These are phyloP conservation scores for Drosophila limbata DNA, from an alignment of 2,888 invertebrate species.

Conservation along the genomic window DNA sequence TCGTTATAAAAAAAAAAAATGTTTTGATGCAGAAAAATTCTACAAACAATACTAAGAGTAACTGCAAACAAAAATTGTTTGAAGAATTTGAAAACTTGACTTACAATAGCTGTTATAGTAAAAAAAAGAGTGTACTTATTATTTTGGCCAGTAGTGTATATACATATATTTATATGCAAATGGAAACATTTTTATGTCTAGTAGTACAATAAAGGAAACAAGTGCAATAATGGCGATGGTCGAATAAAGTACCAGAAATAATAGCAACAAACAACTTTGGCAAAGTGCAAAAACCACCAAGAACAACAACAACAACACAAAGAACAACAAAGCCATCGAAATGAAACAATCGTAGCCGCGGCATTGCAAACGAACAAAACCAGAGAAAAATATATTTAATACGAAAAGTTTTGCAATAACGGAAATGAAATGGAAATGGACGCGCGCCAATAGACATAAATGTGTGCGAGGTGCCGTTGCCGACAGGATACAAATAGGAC, in stretches of 20 bases:
- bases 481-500: slow-evolving; percentile 78
- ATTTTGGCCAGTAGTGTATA: too few relatives aligned
- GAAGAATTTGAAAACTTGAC: too few relatives aligned
- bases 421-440: slow-evolving; percentile 81
- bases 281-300: slow-evolving; percentile 71
- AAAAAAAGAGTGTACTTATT: too few relatives aligned
- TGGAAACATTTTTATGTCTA: slow-evolving; percentile 57
- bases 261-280: slow-evolving; percentile 73
- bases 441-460: slow-evolving; percentile 81
- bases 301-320: slow-evolving; percentile 43
- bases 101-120: too few relatives aligned
- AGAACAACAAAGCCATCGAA: slow-evolving; percentile 53
- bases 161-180: slow-evolving; percentile 39
- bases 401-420: slow-evolving; percentile 81
- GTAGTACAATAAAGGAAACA: slow-evolving; percentile 73
- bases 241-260: slow-evolving; percentile 76
- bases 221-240: slow-evolving; percentile 74
- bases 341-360: slow-evolving; percentile 69
- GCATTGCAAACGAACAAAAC: slow-evolving; percentile 30
- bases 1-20: too few relatives aligned
- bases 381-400: slow-evolving; percentile 78
- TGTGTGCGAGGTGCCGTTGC: slow-evolving; percentile 63
- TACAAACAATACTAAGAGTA: too few relatives aligned
- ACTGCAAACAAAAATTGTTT: too few relatives aligned
- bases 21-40: too few relatives aligned